These are phyloP conservation scores for Erpobdella octoculata DNA, from an alignment of 2,888 invertebrate species.

Conservation along the genomic window DNA sequence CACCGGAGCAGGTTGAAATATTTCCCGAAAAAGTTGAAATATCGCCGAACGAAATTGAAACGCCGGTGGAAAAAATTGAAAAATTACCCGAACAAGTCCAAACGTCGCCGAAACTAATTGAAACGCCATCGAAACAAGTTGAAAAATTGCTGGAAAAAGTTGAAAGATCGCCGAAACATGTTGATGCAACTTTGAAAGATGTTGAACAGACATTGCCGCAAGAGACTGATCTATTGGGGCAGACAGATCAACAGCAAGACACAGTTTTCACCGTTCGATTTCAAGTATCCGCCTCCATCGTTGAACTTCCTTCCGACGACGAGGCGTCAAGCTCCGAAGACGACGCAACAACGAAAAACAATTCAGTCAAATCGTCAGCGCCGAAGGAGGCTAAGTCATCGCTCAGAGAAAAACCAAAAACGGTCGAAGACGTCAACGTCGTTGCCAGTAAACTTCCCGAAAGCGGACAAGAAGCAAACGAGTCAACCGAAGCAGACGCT, in stretches of 20 bases:
- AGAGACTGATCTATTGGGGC: neutral
- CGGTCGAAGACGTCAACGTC: neutral
- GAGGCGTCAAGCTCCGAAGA: neutral
- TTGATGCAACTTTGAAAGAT: neutral
- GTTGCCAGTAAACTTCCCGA: neutral
- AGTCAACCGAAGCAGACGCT: neutral
- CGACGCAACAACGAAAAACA: slow-evolving; percentile 1
- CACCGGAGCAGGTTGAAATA: too few relatives aligned
- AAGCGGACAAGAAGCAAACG: neutral
- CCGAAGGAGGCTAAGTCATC: neutral
- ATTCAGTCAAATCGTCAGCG: neutral
- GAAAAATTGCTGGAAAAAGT: neutral
- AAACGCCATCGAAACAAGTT: neutral
- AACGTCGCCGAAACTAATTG: neutral
- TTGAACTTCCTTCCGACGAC: slow-evolving; percentile 5
- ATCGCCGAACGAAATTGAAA: too few relatives aligned
- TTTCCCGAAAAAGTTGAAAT: too few relatives aligned
- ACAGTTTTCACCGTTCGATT: slow-evolving; percentile 13
- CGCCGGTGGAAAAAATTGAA: too few relatives aligned
- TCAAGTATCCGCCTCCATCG: slow-evolving; percentile 2
- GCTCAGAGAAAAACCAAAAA: neutral
- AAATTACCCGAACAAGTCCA: neutral
- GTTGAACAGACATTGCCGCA: neutral
- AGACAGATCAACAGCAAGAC: neutral
- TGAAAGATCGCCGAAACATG: neutral